Evolutionary conservation across 2,113 vertebrate genomes (phyloP).

Genomic region (Entomyzon cyanotis): DNA sequence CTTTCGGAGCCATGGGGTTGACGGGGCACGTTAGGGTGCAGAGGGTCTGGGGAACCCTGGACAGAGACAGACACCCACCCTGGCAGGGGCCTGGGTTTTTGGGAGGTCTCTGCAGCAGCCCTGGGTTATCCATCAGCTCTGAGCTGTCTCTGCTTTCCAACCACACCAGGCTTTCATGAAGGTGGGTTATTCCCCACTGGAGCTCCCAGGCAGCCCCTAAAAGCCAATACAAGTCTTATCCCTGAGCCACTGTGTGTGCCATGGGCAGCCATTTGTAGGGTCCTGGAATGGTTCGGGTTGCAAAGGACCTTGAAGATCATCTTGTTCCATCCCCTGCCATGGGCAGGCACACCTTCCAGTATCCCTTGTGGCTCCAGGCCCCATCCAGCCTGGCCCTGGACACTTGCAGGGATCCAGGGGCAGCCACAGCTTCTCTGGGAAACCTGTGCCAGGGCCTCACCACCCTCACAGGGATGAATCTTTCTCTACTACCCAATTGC

Average conservation of each 20-base stretch:
- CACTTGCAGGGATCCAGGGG: background rate
- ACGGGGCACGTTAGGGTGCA: background rate
- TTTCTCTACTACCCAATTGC: too few species aligned
- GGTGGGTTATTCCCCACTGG: background rate
- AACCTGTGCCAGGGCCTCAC: background rate
- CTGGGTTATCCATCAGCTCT: background rate
- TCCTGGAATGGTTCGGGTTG: background rate
- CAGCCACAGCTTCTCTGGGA: background rate
- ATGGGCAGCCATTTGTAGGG: accelerated
- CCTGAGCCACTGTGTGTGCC: accelerated
- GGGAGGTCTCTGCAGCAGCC: background rate
- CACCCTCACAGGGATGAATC: background rate
- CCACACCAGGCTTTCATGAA: background rate
- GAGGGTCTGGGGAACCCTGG: background rate
- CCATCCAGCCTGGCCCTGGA: accelerated
- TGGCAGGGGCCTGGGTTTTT: background rate
- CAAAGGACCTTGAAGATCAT: background rate
- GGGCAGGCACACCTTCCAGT: background rate
- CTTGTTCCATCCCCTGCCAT: accelerated
- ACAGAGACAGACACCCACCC: background rate
- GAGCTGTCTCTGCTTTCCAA: background rate
- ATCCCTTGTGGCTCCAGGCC: accelerated
- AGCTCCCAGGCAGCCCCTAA: background rate
- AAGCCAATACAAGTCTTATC: background rate
- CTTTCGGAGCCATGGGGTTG: accelerated